Percentiles rank a stretch among this genome's conserved stretches.
These are phyloP conservation scores for Morus bassanus DNA, from an alignment of 2,797 vertebrate species.

Conservation along the genomic window DNA sequence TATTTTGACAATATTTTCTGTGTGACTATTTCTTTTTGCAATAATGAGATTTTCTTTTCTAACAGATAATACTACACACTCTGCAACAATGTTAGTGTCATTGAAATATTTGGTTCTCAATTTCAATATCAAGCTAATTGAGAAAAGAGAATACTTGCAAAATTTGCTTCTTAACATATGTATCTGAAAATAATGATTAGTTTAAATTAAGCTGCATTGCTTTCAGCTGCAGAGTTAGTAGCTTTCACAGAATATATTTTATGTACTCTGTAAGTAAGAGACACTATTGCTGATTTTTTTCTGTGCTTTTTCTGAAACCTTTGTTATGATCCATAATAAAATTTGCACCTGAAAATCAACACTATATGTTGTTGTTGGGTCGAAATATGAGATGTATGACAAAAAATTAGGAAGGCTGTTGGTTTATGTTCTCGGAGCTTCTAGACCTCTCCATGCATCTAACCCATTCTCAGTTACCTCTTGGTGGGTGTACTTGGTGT, in stretches of 20 bases:
- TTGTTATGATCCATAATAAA: conserved; percentile 58
- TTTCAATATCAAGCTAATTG: neutral
- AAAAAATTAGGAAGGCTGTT: neutral
- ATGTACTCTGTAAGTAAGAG: neutral
- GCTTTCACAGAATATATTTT: neutral
- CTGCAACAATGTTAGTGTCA: neutral
- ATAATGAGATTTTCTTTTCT: neutral
- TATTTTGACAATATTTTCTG: neutral
- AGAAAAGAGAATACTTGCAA: neutral
- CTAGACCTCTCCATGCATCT: neutral
- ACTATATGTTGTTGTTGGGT: neutral
- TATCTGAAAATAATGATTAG: neutral
- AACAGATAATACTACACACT: neutral
- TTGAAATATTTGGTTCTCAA: neutral
- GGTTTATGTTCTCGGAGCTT: neutral
- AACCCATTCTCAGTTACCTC: neutral
- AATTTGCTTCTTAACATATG: neutral
- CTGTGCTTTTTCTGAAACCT: conserved; percentile 17
- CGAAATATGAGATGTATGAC: neutral
- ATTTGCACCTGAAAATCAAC: conserved; percentile 40
- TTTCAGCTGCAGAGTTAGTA: neutral
- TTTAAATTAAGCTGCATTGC: neutral
- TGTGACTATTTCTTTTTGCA: neutral
- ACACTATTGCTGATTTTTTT: neutral
- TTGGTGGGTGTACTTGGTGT: conserved; percentile 1